A percentile compares a stretch with the other conserved stretches of the same genome.
phyloP scores from a whole-genome alignment of 1,140 invertebrate species.

The Pseudomyrmex dendroicus region DNA sequence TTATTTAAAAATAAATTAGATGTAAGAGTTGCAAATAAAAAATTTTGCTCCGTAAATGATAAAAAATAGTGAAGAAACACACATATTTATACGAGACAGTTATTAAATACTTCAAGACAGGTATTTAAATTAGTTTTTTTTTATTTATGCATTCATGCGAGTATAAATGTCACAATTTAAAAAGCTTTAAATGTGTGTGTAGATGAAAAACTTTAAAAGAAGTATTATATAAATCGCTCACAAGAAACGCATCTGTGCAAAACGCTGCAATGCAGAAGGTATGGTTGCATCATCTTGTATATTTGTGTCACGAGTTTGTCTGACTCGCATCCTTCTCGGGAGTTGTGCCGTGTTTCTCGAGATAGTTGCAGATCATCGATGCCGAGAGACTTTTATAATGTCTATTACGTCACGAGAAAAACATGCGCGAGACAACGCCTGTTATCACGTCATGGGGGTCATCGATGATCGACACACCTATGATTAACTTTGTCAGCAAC shows the following conservation, averaged over 20 bases:
- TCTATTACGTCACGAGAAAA: constrained; percentile 46
- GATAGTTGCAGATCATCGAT: constrained; percentile 1
- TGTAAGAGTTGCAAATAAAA: not conserved
- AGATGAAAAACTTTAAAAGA: not conserved
- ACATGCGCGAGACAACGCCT: constrained; percentile 44
- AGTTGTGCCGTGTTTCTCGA: not conserved
- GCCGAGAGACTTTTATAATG: constrained; percentile 7
- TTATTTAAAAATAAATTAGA: not conserved
- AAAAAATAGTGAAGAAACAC: not conserved
- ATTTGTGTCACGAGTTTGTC: constrained; percentile 17
- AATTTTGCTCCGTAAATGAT: not conserved
- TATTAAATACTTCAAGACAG: too few species aligned
- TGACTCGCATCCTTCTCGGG: constrained; percentile 25
- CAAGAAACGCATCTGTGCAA: not conserved
- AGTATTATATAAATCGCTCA: not conserved
- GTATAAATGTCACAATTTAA: not conserved
- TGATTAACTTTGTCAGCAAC: constrained; percentile 12
- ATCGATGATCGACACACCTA: constrained; percentile 42
- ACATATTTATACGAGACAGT: too few species aligned
- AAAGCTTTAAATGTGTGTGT: not conserved
- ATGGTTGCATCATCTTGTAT: not conserved
- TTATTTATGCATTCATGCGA: not conserved
- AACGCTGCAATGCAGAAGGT: not conserved
- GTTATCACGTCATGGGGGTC: constrained; percentile 43
- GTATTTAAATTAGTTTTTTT: too few species aligned